Evolutionary conservation across 2,888 invertebrate species (phyloP).

Genomic region (Zaprionus bogoriensis): DNA sequence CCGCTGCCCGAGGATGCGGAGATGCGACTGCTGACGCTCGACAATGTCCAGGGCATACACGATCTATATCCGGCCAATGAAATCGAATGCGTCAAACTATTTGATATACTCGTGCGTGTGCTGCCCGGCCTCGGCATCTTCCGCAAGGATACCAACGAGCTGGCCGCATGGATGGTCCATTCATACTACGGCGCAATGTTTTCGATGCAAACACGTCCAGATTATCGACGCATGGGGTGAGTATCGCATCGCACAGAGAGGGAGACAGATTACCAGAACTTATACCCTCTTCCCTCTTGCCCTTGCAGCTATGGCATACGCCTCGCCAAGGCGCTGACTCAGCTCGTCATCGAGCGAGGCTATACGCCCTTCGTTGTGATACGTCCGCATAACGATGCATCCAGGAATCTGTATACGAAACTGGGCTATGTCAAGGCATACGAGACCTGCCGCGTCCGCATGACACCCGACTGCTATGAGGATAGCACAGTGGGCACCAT

Average conservation of each 20-base stretch:
- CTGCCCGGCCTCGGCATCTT: slow-evolving; percentile 93
- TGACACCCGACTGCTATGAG: slow-evolving; percentile 84
- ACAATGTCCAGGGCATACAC: slow-evolving; percentile 92
- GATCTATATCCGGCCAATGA: slow-evolving; percentile 94
- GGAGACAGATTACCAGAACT: background rate
- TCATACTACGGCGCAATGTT: slow-evolving; percentile 96
- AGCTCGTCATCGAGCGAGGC: slow-evolving; percentile 88
- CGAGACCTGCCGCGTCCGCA: slow-evolving; percentile 91
- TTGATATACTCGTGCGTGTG: slow-evolving; percentile 90
- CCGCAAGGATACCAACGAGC: slow-evolving; percentile 86
- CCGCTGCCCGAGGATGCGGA: slow-evolving; percentile 88
- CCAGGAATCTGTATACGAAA: slow-evolving; percentile 91
- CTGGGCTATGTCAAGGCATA: slow-evolving; percentile 91
- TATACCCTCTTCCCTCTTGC: background rate
- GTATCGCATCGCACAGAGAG: slow-evolving; percentile 5
- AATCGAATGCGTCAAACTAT: slow-evolving; percentile 92
- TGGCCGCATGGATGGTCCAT: slow-evolving; percentile 96
- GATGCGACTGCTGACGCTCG: slow-evolving; percentile 89
- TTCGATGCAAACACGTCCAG: slow-evolving; percentile 93
- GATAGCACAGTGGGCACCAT: slow-evolving; percentile 64
- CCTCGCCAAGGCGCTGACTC: slow-evolving; percentile 87
- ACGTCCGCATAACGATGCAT: slow-evolving; percentile 93
- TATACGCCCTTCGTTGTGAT: slow-evolving; percentile 94
- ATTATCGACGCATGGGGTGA: slow-evolving; percentile 88
- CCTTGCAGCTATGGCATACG: slow-evolving; percentile 86